Percentiles rank a stretch among this genome's conserved stretches.
These are phyloP conservation scores for Hyles vespertilio DNA, from an alignment of 1,140 invertebrate species.

Conservation along the genomic window DNA sequence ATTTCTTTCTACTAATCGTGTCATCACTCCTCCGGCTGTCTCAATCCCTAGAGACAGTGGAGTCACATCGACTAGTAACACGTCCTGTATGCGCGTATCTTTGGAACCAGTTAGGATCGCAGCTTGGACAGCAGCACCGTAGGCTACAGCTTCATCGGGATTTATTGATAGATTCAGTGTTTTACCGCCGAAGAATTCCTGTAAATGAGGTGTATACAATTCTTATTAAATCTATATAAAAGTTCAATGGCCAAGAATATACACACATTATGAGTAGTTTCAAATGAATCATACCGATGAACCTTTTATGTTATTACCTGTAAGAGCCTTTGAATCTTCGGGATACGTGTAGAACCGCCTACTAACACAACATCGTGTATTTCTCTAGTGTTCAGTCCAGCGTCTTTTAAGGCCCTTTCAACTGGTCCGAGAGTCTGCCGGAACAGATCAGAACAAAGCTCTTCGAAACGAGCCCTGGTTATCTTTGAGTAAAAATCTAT, in stretches of 20 bases:
- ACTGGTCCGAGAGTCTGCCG: conserved; percentile 82
- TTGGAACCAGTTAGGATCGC: conserved; percentile 82
- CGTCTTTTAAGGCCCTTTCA: conserved; percentile 84
- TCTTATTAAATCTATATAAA: not conserved
- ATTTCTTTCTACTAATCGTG: conserved; percentile 81
- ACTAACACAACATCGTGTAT: conserved; percentile 82
- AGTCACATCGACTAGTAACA: conserved; percentile 83
- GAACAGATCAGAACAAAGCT: conserved; percentile 90
- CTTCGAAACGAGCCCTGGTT: conserved; percentile 90
- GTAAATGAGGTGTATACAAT: conserved; percentile 12
- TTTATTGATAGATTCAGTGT: conserved; percentile 83
- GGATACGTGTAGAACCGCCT: conserved; percentile 81
- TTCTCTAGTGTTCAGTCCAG: conserved; percentile 83
- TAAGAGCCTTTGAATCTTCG: conserved; percentile 81
- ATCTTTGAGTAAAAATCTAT: conserved; percentile 92
- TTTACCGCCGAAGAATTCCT: conserved; percentile 82
- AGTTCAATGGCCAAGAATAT: not conserved
- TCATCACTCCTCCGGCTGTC: conserved; percentile 82
- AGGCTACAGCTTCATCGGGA: conserved; percentile 87
- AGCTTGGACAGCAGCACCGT: conserved; percentile 86
- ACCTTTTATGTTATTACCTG: conserved; percentile 33
- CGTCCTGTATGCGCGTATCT: conserved; percentile 85
- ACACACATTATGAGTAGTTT: too few relatives aligned
- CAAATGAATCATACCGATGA: not conserved
- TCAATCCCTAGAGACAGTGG: conserved; percentile 84